Evolutionary conservation across 2,113 vertebrate species (phyloP).

Genomic region (Alligator sinensis): DNA sequence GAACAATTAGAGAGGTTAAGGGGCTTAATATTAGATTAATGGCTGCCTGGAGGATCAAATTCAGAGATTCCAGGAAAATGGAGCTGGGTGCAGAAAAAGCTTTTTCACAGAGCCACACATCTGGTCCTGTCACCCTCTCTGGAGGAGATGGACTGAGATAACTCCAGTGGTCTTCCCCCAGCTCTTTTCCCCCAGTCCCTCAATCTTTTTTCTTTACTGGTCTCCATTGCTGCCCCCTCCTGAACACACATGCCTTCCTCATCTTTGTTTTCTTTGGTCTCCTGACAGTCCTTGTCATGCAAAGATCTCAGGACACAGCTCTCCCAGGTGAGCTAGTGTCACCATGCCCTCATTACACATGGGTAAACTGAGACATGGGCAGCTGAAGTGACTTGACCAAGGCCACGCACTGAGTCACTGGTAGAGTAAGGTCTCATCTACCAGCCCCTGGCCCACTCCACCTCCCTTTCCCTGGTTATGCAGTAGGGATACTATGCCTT

Average conservation of each 20-base stretch:
- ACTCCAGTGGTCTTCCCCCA: background rate
- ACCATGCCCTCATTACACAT: background rate
- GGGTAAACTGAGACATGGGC: background rate
- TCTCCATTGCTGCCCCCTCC: background rate
- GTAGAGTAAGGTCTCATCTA: background rate
- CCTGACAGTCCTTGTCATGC: background rate
- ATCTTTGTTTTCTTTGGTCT: background rate
- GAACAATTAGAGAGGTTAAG: conserved; percentile 77
- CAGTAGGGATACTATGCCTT: background rate
- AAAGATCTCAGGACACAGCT: background rate
- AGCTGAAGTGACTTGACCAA: background rate
- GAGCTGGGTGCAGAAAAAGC: conserved; percentile 14
- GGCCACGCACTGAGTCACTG: background rate
- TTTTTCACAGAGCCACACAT: background rate
- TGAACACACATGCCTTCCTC: background rate
- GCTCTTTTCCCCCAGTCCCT: background rate
- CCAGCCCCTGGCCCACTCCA: background rate
- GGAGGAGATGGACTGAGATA: background rate
- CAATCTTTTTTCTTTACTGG: background rate
- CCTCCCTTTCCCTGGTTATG: background rate
- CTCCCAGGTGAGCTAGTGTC: background rate
- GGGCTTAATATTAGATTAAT: conserved; percentile 76
- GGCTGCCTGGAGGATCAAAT: conserved; percentile 69
- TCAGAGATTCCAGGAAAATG: conserved; percentile 70
- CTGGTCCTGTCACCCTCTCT: background rate